Conservation (phyloP, 2,797 vertebrate genomes). For the Phaenicophaeus curvirostris region DNA sequence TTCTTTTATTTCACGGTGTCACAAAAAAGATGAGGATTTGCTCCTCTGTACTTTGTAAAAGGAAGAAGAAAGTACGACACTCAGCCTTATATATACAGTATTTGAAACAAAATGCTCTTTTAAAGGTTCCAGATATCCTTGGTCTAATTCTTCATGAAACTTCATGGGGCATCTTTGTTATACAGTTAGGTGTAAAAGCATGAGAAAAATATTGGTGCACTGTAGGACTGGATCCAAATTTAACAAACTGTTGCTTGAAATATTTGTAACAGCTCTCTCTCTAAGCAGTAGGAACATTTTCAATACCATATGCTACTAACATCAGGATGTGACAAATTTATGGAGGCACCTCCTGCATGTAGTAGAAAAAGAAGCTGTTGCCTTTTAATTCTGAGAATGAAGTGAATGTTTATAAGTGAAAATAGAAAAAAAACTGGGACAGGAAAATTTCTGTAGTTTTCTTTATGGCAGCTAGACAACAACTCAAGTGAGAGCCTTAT, state of each 20-base stretch:
- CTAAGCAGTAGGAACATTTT: conserved; percentile 39
- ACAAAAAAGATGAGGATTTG: background rate
- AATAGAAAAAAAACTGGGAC: background rate
- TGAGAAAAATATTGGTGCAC: conserved; percentile 8
- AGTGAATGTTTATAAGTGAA: background rate
- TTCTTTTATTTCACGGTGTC: background rate
- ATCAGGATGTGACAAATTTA: conserved; percentile 62
- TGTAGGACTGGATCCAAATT: background rate
- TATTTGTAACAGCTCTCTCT: conserved; percentile 41
- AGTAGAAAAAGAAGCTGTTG: conserved; percentile 17
- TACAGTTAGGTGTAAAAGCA: background rate
- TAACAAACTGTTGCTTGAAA: conserved; percentile 34
- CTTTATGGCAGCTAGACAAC: background rate
- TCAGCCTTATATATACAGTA: background rate
- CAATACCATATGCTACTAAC: conserved; percentile 56
- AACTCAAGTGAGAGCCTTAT: background rate
- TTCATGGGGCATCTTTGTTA: background rate
- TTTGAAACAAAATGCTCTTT: background rate
- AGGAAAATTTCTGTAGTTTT: background rate
- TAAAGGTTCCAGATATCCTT: background rate
- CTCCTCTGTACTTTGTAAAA: background rate
- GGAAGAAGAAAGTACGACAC: background rate
- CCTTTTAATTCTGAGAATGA: conserved; percentile 3
- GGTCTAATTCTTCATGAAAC: background rate
- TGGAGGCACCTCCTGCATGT: conserved; percentile 24